Evolutionary conservation across 2,113 vertebrate genomes (phyloP).

Genomic region (Entomyzon cyanotis): DNA sequence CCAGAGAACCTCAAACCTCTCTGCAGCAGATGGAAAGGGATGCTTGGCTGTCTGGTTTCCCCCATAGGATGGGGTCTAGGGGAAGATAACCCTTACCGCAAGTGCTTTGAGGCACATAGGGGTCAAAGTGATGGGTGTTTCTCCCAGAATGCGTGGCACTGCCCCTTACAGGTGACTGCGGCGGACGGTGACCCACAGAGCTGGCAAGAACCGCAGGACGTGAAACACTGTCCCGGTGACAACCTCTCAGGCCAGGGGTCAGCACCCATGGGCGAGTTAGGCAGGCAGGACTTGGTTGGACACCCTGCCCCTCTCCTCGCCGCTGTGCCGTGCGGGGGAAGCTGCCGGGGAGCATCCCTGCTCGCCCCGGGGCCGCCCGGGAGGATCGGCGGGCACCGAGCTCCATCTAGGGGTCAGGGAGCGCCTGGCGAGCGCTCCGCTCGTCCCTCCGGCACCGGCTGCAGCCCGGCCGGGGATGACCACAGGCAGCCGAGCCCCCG

Average conservation of each 20-base stretch:
- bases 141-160: rapidly evolving
- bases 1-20: neutral
- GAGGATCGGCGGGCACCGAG: neutral
- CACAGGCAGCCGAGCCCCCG: neutral
- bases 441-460: neutral
- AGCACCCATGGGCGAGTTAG: neutral
- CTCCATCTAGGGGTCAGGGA: constrained; percentile 47
- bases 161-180: neutral
- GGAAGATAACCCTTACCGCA: neutral
- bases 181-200: rapidly evolving
- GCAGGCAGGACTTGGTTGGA: rapidly evolving
- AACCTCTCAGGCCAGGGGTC: neutral
- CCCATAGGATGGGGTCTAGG: neutral
- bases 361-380: neutral
- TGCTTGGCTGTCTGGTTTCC: rapidly evolving
- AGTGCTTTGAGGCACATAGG: neutral
- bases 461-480: rapidly evolving
- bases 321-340: rapidly evolving
- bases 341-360: neutral
- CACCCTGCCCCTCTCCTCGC: no score
- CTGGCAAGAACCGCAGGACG: neutral
- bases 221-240: rapidly evolving
- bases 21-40: rapidly evolving
- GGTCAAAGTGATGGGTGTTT: rapidly evolving
- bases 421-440: neutral